Evolutionary conservation across 2,113 vertebrate genomes (phyloP).

Genomic region (Girardinichthys multiradiatus): DNA sequence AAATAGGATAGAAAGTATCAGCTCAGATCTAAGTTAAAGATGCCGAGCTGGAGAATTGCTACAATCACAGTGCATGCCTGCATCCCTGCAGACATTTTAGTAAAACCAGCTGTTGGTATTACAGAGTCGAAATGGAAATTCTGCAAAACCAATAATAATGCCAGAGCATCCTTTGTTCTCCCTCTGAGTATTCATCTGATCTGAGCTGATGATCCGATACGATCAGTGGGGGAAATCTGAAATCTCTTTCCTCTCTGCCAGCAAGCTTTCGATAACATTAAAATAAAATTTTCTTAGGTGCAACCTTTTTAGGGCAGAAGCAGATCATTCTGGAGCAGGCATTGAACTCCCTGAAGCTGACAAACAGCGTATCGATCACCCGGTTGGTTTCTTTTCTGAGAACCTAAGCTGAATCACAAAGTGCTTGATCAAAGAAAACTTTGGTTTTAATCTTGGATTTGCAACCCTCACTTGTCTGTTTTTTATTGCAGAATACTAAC

Average conservation of each 20-base stretch:
- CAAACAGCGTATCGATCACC: background rate
- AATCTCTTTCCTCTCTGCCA: background rate
- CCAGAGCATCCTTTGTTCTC: background rate
- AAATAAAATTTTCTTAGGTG: background rate
- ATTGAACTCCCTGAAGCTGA: background rate
- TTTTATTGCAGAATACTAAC: background rate
- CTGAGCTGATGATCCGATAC: background rate
- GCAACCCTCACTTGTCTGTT: background rate
- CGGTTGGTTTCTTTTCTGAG: background rate
- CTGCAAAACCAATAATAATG: background rate
- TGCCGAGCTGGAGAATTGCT: background rate
- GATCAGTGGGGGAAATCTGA: background rate
- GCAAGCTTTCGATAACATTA: background rate
- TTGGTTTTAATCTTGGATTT: background rate
- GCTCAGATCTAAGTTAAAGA: background rate
- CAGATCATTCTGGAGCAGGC: background rate
- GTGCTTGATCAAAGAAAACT: background rate
- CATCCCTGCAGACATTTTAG: background rate
- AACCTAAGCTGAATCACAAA: constrained; percentile 1
- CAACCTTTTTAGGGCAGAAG: background rate
- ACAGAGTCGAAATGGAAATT: background rate
- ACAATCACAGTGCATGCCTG: background rate
- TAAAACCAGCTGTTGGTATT: background rate
- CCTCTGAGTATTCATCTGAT: background rate
- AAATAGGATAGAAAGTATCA: background rate